phyloP scores from a whole-genome alignment of 1,140 invertebrate species.

The Drosophila takahashii region DNA sequence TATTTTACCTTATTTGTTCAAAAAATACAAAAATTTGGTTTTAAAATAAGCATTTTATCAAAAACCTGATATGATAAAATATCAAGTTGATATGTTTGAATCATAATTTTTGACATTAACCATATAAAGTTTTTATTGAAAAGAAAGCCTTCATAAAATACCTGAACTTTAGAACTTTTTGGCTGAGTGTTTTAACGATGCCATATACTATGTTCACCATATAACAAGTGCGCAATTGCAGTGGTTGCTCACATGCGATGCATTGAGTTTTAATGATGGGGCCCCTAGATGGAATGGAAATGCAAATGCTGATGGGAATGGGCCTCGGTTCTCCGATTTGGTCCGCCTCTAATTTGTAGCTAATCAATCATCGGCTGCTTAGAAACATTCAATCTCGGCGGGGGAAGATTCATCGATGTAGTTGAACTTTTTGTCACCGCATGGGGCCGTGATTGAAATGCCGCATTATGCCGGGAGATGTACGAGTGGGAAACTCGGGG shows the following conservation, averaged over 20 bases:
- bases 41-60: no score
- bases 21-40: no score
- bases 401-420: slow-evolving; percentile 26
- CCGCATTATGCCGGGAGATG: slow-evolving; percentile 4
- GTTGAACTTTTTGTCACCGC: slow-evolving; percentile 45
- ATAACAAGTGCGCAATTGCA: slow-evolving; percentile 36
- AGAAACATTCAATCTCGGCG: slow-evolving; percentile 11
- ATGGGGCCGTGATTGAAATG: slow-evolving; percentile 29
- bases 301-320: slow-evolving; percentile 17
- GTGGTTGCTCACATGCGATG: slow-evolving; percentile 34
- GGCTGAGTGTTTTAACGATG: not conserved
- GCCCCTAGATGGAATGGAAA: slow-evolving; percentile 22
- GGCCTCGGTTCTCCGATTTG: slow-evolving; percentile 9
- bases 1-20: no score
- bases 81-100: no score
- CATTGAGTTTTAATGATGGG: slow-evolving; percentile 24
- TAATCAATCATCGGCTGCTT: slow-evolving; percentile 42
- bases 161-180: not conserved
- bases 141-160: not conserved
- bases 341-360: slow-evolving; percentile 34
- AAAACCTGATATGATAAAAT: no score
- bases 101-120: no score
- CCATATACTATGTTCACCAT: not conserved
- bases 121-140: no score
- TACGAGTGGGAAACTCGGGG: not conserved